phyloP scores from a whole-genome alignment of 2,113 vertebrate genomes.

The Seriola rivoliana region DNA sequence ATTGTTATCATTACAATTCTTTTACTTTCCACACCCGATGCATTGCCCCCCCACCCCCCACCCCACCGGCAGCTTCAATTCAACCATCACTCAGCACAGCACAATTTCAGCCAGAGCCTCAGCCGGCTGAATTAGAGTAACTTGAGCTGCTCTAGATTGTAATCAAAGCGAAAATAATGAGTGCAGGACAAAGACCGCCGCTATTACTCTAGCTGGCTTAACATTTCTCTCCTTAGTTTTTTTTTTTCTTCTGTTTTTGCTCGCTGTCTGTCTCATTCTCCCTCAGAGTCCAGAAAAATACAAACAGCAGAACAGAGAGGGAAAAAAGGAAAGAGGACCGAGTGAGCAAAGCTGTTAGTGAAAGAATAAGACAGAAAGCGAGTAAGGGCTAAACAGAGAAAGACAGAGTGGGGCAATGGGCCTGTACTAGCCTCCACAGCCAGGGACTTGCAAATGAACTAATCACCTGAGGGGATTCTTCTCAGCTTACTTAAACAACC shows the following conservation, averaged over 20 bases:
- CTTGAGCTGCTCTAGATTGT: slow-evolving; percentile 81
- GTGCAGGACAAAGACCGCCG: slow-evolving; percentile 74
- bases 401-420: slow-evolving; percentile 44
- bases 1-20: not conserved
- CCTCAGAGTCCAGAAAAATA: slow-evolving; percentile 52
- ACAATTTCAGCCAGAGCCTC: slow-evolving; percentile 81
- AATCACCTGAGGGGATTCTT: slow-evolving; percentile 84
- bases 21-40: slow-evolving; percentile 27
- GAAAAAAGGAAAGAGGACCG: not conserved
- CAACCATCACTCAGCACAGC: slow-evolving; percentile 84
- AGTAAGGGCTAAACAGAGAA: slow-evolving; percentile 32
- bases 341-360: slow-evolving; percentile 26
- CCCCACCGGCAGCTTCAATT: slow-evolving; percentile 70
- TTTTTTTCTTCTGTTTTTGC: slow-evolving; percentile 9
- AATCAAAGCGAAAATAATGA: slow-evolving; percentile 86
- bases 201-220: slow-evolving; percentile 75
- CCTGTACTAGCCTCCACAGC: slow-evolving; percentile 45
- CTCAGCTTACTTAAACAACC: slow-evolving; percentile 83
- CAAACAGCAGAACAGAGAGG: slow-evolving; percentile 59
- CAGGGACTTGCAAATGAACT: slow-evolving; percentile 78
- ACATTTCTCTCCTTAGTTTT: slow-evolving; percentile 64
- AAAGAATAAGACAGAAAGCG: slow-evolving; percentile 33
- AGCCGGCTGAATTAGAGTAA: slow-evolving; percentile 77
- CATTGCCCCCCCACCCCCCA: slow-evolving; percentile 40
- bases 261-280: slow-evolving; percentile 31